Evolutionary conservation across 2,797 vertebrate genomes (phyloP).

Genomic region (Leptatherina wallacei): DNA sequence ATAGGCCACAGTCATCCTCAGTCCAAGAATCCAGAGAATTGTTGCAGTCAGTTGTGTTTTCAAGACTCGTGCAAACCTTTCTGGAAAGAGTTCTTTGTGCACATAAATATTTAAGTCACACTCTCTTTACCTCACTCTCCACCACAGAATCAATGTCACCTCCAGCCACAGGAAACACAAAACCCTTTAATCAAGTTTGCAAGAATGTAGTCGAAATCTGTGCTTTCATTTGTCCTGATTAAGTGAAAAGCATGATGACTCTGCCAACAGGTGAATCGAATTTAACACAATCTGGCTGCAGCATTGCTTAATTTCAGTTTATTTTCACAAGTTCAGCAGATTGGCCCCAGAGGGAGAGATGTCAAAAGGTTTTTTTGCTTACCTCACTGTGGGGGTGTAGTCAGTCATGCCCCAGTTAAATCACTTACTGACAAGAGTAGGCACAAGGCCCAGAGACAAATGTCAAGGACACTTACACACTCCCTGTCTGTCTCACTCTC

Average conservation of each 20-base stretch:
- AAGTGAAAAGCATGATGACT: constrained; percentile 12
- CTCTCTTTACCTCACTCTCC: constrained; percentile 19
- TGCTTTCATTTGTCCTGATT: constrained; percentile 3
- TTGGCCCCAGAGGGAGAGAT: constrained; percentile 28
- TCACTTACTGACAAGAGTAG: constrained; percentile 65
- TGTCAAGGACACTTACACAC: constrained; percentile 71
- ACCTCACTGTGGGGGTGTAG: constrained; percentile 54
- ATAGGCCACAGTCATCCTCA: constrained; percentile 54
- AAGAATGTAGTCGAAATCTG: constrained; percentile 25
- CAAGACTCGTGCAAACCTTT: constrained; percentile 69
- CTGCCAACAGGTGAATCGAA: constrained; percentile 26
- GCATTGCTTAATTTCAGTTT: constrained; percentile 13
- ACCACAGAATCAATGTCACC: constrained; percentile 44
- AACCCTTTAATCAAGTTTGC: constrained; percentile 25
- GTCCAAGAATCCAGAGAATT: constrained; percentile 45
- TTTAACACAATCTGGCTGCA: constrained; percentile 4
- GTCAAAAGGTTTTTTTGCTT: constrained; percentile 37
- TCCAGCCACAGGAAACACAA: constrained; percentile 40
- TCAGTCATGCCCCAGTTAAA: constrained; percentile 73
- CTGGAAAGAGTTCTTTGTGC: constrained; percentile 75
- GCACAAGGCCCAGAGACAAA: constrained; percentile 68
- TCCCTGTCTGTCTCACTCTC: constrained; percentile 32
- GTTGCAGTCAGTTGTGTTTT: constrained; percentile 53
- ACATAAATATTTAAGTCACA: constrained; percentile 67
- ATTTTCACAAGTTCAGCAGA: constrained; percentile 35